phyloP scores from a whole-genome alignment of 1,140 invertebrate genomes.

The Chrysopa pallens region DNA sequence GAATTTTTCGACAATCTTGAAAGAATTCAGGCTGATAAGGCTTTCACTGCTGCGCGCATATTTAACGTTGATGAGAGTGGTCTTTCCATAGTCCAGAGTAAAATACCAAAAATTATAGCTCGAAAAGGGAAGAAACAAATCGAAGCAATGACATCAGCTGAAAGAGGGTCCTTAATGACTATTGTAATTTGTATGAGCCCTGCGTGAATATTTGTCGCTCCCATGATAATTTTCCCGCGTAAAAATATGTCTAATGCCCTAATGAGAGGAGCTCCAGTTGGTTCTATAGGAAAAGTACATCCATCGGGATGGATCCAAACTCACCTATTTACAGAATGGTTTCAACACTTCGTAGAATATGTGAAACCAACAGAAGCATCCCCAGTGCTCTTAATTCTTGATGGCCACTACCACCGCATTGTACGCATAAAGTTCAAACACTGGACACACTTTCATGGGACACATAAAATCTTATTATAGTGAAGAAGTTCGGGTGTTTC shows the following conservation, averaged over 20 bases:
- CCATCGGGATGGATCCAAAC: constrained; percentile 11
- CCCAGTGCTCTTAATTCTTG: constrained; percentile 12
- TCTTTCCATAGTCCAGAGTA: constrained; percentile 15
- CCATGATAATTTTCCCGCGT: constrained; percentile 18
- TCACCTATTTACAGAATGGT: constrained; percentile 12
- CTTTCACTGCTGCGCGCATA: constrained; percentile 13
- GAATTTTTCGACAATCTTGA: constrained; percentile 2
- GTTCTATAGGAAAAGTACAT: constrained; percentile 16
- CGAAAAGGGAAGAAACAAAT: constrained; percentile 16
- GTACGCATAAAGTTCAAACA: no score
- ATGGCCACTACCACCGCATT: constrained; percentile 11
- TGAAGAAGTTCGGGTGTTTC: no score
- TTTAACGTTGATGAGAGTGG: constrained; percentile 22
- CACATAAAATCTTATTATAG: no score
- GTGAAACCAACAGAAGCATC: constrained; percentile 6
- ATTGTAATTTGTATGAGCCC: constrained; percentile 15
- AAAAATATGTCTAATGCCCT: constrained; percentile 15
- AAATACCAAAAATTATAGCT: constrained; percentile 14
- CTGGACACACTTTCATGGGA: no score
- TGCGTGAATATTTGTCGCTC: constrained; percentile 16
- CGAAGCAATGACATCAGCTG: constrained; percentile 13
- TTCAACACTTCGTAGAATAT: constrained; percentile 11
- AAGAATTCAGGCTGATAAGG: constrained; percentile 1
- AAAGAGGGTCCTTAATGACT: constrained; percentile 14
- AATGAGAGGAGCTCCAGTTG: constrained; percentile 16